Evolutionary conservation across 2,888 invertebrate genomes (phyloP).

Genomic region (Branchinecta sandiegonensis): DNA sequence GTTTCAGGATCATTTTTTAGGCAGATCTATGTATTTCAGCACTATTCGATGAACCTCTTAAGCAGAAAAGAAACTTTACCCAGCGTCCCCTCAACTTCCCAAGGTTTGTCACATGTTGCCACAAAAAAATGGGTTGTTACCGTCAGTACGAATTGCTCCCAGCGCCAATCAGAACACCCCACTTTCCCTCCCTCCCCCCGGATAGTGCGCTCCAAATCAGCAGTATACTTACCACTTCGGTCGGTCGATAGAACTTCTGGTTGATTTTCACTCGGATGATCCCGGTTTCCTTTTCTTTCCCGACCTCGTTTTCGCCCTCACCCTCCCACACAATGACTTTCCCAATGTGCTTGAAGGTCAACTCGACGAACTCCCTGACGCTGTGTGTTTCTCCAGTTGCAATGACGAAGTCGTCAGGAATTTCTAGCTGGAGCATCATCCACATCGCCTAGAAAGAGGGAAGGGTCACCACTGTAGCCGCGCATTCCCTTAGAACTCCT

Average conservation of each 20-base stretch:
- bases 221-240: conserved; percentile 67
- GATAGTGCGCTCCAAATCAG: too few relatives aligned
- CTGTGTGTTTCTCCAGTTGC: conserved; percentile 90
- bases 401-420: conserved; percentile 90
- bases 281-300: conserved; percentile 53
- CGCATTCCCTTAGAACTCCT: too few relatives aligned
- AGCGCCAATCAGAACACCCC: too few relatives aligned
- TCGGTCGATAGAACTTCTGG: conserved; percentile 87
- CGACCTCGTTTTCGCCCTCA: conserved; percentile 62
- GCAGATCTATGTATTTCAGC: too few relatives aligned
- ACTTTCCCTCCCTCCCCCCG: too few relatives aligned
- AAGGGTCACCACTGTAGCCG: not conserved
- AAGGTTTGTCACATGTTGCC: too few relatives aligned
- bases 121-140: too few relatives aligned
- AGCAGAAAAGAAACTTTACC: too few relatives aligned
- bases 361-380: conserved; percentile 90
- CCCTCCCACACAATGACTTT: conserved; percentile 77
- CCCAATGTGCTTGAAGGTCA: conserved; percentile 68
- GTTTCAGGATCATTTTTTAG: too few relatives aligned
- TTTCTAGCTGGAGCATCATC: conserved; percentile 88
- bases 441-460: conserved; percentile 72
- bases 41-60: too few relatives aligned
- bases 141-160: too few relatives aligned
- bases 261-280: conserved; percentile 72
- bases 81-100: too few relatives aligned